These are phyloP conservation scores for Samia ricini DNA, from an alignment of 1,140 invertebrate genomes.

Conservation along the genomic window DNA sequence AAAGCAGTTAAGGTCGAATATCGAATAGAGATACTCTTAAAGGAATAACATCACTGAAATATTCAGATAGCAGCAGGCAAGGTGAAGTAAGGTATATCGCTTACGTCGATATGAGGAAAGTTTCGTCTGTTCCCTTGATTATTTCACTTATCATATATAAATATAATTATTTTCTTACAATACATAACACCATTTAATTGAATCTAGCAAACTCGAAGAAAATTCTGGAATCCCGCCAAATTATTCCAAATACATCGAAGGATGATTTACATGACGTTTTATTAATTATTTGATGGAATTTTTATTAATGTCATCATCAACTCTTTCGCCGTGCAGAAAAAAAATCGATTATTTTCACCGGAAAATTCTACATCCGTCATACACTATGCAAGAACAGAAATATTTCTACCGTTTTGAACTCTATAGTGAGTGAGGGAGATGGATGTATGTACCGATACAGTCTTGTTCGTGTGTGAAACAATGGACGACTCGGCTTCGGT, in stretches of 20 bases:
- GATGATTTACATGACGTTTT: too few species aligned
- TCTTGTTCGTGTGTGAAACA: constrained; percentile 35
- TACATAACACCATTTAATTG: too few species aligned
- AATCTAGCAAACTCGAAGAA: too few species aligned
- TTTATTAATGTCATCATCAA: not conserved
- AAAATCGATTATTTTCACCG: constrained; percentile 19
- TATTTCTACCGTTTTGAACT: constrained; percentile 17
- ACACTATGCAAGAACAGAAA: constrained; percentile 20
- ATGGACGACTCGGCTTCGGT: constrained; percentile 20
- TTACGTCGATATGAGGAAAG: constrained; percentile 33
- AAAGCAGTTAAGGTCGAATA: constrained; percentile 23
- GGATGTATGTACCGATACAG: constrained; percentile 22
- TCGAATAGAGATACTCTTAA: constrained; percentile 18
- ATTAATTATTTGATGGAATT: too few species aligned
- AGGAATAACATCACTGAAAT: constrained; percentile 55
- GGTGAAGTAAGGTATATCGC: constrained; percentile 48
- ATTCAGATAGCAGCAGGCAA: constrained; percentile 42
- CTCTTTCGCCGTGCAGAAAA: constrained; percentile 1
- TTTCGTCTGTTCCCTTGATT: constrained; percentile 21
- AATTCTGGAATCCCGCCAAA: not conserved
- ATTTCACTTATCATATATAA: constrained; percentile 6
- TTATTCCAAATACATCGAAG: not conserved
- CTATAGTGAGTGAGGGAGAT: constrained; percentile 30
- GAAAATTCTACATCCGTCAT: constrained; percentile 26
- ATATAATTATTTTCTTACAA: not conserved